Base-by-base conservation (phyloP, 2,797 vertebrate genomes). In the Bucorvus abyssinicus region DNA sequence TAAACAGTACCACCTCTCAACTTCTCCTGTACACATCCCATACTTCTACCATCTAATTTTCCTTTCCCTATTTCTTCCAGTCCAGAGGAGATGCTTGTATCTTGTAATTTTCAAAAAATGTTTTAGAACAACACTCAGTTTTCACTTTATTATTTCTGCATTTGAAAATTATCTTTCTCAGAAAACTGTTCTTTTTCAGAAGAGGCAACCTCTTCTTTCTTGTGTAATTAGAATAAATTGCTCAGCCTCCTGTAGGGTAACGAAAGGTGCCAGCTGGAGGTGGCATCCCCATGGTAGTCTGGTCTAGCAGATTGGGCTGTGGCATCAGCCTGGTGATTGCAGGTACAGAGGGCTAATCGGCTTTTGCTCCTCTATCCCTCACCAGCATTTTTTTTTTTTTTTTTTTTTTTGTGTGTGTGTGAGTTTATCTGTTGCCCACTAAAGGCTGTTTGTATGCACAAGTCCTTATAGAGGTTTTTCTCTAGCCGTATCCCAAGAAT, bases 301-400 rank as follows among this genome's bases (percentile, higher is more conserved):
- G 61, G 21, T 76, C 75, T 70, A 40, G 38, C 29, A 57, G 49
- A 9, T 86, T 81, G 42, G 8, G 13, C 17, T 57, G n/a, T 30
- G 20, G 29, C 10, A 5, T 81, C n/a, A 81, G 20, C 15, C 16
- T 49, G 38, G 26, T 38, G 17, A 20, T 8, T 92, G n/a, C 24
- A 57, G 22, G 32, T 3, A 3, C 15, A 56, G 49, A 0, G 1
- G 7, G 2, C 3, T 61, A 26, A 22, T n/a, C 1, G 2, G 15
- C 22, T 77, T 27, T 81, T 4, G 0, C 6, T 14, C 4, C 16
- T 63, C 38, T 57, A 2, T 20, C 27, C 16, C 16, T 68, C 34
- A 50, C 12, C 34, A 59, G 57, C 12, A 24, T 87, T 79, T 86
- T 50, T 10, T 47, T 80, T 30, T 32, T 40, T 40, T 40, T 40